A percentile compares a stretch with the other conserved stretches of the same genome.
Conservation (phyloP, 2,888 invertebrate genomes). For the Drosophila borealis region DNA sequence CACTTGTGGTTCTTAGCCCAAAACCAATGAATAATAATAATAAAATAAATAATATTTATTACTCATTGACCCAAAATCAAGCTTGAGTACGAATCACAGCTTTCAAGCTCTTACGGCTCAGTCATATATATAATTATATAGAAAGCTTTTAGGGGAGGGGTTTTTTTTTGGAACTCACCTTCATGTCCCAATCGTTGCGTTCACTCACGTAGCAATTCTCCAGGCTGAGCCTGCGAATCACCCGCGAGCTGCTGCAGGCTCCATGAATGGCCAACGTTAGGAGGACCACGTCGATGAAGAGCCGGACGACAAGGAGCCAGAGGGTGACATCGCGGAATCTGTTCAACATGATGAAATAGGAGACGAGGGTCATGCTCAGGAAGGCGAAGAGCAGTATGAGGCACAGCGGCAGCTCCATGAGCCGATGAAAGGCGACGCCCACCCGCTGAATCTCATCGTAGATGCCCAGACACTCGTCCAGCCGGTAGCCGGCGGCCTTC, state of each 20-base stretch:
- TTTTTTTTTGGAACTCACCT: slow-evolving; percentile 37
- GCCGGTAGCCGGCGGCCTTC: slow-evolving; percentile 23
- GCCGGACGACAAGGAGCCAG: slow-evolving; percentile 30
- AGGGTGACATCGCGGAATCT: slow-evolving; percentile 1
- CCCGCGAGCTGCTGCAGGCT: slow-evolving; percentile 44
- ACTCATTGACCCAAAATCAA: too few relatives aligned
- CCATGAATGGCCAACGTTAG: slow-evolving; percentile 55
- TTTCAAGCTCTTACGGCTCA: too few relatives aligned
- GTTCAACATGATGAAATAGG: slow-evolving; percentile 42
- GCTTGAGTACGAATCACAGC: too few relatives aligned
- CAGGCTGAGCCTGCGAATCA: slow-evolving; percentile 46
- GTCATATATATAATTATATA: too few relatives aligned
- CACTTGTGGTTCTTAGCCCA: too few relatives aligned
- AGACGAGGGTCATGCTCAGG: slow-evolving; percentile 28
- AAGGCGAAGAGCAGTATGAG: slow-evolving; percentile 38
- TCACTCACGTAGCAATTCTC: slow-evolving; percentile 54
- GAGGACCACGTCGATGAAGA: slow-evolving; percentile 53
- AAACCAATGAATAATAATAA: too few relatives aligned
- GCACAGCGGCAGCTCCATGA: slow-evolving; percentile 50
- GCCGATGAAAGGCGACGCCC: slow-evolving; percentile 40
- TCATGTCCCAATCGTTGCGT: slow-evolving; percentile 48
- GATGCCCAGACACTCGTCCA: slow-evolving; percentile 53
- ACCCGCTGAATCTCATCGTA: slow-evolving; percentile 54
- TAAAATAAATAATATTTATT: too few relatives aligned
- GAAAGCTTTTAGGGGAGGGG: too few relatives aligned